A percentile compares a stretch with the other conserved stretches of the same genome.
Evolutionary conservation across 2,113 vertebrate species (phyloP).

Genomic region (Vicugna pacos): DNA sequence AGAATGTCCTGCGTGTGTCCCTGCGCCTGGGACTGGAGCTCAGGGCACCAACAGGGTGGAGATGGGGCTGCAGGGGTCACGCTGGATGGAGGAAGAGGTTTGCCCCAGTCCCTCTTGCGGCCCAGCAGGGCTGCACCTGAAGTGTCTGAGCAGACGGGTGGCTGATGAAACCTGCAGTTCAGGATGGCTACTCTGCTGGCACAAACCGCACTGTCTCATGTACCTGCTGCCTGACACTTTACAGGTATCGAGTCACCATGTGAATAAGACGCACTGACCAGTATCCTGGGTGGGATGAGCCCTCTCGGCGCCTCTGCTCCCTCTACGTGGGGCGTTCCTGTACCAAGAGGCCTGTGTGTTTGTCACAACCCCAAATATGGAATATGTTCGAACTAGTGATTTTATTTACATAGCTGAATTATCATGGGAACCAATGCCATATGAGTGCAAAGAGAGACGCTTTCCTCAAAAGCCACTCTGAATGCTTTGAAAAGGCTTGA

Average conservation of each 20-base stretch:
- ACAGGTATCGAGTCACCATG: not conserved
- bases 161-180: not conserved
- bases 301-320: not conserved
- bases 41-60: not conserved
- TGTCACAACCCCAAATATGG: conserved; percentile 23
- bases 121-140: accelerated
- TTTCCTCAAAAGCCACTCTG: not conserved
- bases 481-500: conserved; percentile 10
- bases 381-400: not conserved
- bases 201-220: not conserved
- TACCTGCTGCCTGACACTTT: not conserved
- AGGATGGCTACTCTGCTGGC: not conserved
- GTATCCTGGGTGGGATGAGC: not conserved
- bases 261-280: not conserved
- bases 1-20: not conserved
- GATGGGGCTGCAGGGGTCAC: not conserved
- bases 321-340: too few species aligned
- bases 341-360: not conserved
- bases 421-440: conserved; percentile 10
- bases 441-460: not conserved
- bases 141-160: not conserved
- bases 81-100: not conserved
- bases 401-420: conserved; percentile 15
- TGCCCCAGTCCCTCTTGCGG: not conserved
- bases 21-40: not conserved